phyloP scores from a whole-genome alignment of 2,113 vertebrate genomes.

The Pimephales promelas region DNA sequence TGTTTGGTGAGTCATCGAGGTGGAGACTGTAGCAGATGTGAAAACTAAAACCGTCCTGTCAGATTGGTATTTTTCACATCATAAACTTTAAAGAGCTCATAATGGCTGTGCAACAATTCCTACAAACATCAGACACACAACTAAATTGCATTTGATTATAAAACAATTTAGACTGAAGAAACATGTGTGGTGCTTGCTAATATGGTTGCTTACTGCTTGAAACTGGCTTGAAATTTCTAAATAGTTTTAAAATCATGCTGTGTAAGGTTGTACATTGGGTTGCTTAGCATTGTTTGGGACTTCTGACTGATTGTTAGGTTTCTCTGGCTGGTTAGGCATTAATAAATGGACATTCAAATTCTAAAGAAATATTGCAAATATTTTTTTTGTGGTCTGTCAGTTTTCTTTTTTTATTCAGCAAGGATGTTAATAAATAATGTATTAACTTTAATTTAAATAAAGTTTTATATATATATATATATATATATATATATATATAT shows the following conservation, averaged over 20 bases:
- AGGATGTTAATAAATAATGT: no score
- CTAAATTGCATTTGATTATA: not conserved
- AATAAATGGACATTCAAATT: no score
- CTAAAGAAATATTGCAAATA: no score
- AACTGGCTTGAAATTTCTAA: not conserved
- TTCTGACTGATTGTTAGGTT: no score
- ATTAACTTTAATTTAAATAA: no score
- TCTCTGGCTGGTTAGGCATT: no score
- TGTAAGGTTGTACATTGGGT: not conserved
- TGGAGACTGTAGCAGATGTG: not conserved
- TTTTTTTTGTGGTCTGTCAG: no score
- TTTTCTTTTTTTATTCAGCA: no score
- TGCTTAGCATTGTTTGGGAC: no score
- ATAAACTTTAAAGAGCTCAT: conserved; percentile 37
- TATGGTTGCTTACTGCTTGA: not conserved
- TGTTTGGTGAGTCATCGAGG: not conserved
- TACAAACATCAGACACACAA: not conserved
- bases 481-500: no score
- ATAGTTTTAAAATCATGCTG: not conserved
- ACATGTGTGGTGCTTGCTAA: not conserved
- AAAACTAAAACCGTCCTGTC: conserved; percentile 6
- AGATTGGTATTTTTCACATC: conserved; percentile 18
- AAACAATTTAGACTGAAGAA: not conserved
- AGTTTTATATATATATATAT: no score
- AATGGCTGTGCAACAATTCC: not conserved